Evolutionary conservation across 2,113 vertebrate genomes (phyloP).

Genomic region (Psammodynastes pulverulentus): DNA sequence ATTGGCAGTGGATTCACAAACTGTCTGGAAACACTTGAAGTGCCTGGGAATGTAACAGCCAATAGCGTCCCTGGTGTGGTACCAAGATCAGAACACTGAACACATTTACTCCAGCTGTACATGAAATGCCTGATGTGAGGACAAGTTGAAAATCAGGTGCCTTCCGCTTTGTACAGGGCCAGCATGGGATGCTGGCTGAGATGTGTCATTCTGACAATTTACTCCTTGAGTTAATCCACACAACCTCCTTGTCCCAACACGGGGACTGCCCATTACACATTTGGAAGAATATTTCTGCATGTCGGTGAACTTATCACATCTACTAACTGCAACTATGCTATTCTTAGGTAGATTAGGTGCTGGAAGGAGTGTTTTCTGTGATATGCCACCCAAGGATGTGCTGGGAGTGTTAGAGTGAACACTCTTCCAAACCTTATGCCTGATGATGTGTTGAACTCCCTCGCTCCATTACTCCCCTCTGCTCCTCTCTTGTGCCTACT

Average conservation of each 20-base stretch:
- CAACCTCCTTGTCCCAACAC: background rate
- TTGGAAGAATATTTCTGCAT: background rate
- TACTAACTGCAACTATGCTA: background rate
- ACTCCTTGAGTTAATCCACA: background rate
- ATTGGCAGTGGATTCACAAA: background rate
- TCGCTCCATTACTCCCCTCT: background rate
- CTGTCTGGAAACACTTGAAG: background rate
- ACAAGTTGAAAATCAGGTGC: background rate
- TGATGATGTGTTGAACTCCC: background rate
- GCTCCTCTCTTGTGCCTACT: background rate
- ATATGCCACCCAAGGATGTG: background rate
- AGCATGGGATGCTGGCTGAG: background rate
- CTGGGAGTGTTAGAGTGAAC: background rate
- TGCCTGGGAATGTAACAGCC: background rate
- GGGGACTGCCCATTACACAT: background rate
- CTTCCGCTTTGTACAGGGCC: background rate
- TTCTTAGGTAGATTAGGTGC: background rate
- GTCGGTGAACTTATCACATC: background rate
- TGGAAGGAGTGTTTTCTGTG: background rate
- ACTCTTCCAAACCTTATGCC: background rate
- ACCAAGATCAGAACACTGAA: background rate
- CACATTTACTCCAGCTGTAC: background rate
- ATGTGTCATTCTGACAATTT: background rate
- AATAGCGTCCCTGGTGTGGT: background rate
- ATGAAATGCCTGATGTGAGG: background rate